Percentiles rank a stretch among this genome's conserved stretches.
These are phyloP conservation scores for Pseudomugil gertrudae DNA, from an alignment of 2,797 vertebrate species.

Conservation along the genomic window DNA sequence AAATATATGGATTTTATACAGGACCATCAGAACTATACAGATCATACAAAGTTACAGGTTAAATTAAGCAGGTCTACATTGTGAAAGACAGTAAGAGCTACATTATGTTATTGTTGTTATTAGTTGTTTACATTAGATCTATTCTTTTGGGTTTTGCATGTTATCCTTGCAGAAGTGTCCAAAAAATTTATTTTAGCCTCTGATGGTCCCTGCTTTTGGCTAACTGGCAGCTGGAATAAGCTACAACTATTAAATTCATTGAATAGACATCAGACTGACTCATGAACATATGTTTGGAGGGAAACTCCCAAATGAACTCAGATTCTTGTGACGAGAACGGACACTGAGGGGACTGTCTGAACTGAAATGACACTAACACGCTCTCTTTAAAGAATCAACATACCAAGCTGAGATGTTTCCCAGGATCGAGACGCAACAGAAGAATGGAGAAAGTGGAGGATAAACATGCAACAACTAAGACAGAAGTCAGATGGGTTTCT, in stretches of 20 bases:
- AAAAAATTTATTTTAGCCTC: too few species aligned
- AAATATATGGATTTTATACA: too few species aligned
- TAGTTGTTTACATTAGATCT: too few species aligned
- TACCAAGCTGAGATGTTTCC: conserved; percentile 17
- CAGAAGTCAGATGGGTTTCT: conserved; percentile 50
- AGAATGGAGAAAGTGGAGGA: conserved; percentile 22
- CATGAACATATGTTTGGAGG: not conserved
- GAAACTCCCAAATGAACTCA: too few species aligned
- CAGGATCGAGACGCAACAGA: conserved; percentile 5
- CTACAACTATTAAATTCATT: not conserved
- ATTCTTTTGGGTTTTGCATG: not conserved
- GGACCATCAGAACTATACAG: too few species aligned
- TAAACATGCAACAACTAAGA: conserved; percentile 30
- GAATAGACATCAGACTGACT: not conserved
- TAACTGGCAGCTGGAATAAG: not conserved
- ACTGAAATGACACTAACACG: not conserved
- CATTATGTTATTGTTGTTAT: too few species aligned
- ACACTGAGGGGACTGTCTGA: not conserved
- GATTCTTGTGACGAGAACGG: too few species aligned
- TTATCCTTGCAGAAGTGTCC: too few species aligned
- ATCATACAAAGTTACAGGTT: not conserved
- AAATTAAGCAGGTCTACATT: not conserved
- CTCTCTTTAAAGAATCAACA: conserved; percentile 15
- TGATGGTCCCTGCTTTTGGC: too few species aligned
- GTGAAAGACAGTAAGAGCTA: not conserved